These are phyloP conservation scores for Nymphalis urticae DNA, from an alignment of 2,888 invertebrate genomes.

Conservation along the genomic window DNA sequence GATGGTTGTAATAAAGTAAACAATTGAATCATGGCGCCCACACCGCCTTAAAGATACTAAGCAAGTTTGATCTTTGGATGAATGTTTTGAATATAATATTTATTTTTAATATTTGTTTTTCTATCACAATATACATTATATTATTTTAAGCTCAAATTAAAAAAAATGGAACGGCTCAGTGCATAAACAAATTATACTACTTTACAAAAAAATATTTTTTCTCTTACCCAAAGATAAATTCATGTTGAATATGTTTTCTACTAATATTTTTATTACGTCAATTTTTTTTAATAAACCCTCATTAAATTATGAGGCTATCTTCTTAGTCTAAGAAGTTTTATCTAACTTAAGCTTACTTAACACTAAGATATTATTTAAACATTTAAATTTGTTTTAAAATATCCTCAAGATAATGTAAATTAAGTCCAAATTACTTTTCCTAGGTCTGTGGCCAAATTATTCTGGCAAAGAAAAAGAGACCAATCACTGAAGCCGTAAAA, in stretches of 20 bases:
- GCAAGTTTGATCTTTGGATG: constrained; percentile 27
- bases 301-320: neutral
- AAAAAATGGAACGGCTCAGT: too few relatives aligned
- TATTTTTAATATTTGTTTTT: neutral
- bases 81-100: constrained; percentile 11
- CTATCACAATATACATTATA: too few relatives aligned
- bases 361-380: neutral
- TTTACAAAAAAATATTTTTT: neutral
- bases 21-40: constrained; percentile 61
- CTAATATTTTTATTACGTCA: neutral
- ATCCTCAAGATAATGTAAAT: neutral
- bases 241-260: neutral
- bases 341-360: neutral
- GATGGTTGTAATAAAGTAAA: constrained; percentile 63
- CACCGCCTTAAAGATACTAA: constrained; percentile 35
- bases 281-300: neutral
- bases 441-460: neutral
- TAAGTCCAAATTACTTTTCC: neutral
- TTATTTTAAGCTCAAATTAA: too few relatives aligned
- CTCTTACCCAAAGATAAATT: neutral
- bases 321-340: neutral
- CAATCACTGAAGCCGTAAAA: neutral
- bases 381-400: neutral
- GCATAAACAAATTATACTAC: neutral
- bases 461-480: neutral